Evolutionary conservation across 2,888 invertebrate genomes (phyloP).

Genomic region (Drosophila phalerata): DNA sequence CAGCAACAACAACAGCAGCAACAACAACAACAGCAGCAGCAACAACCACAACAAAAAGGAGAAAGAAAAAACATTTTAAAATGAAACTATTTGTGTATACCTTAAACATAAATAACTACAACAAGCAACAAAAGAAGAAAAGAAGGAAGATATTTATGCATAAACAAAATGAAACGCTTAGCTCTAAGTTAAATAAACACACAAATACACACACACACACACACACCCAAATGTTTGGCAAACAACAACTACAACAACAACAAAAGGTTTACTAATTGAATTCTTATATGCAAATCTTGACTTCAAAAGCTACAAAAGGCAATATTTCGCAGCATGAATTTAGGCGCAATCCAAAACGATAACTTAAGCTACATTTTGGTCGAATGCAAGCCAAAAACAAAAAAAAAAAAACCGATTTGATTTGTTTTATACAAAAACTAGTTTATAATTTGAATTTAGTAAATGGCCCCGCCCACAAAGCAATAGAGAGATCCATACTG

Average conservation of each 20-base stretch:
- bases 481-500: conserved; percentile 27
- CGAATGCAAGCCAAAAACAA: conserved; percentile 24
- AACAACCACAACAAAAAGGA: conserved; percentile 26
- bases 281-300: conserved; percentile 55
- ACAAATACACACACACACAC: conserved; percentile 43
- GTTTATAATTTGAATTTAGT: conserved; percentile 59
- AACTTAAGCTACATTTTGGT: conserved; percentile 31
- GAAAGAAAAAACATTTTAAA: conserved; percentile 49
- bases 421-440: conserved; percentile 32
- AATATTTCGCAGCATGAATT: conserved; percentile 71
- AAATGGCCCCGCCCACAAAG: conserved; percentile 49
- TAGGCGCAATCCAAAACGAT: conserved; percentile 64
- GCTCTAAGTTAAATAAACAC: conserved; percentile 77
- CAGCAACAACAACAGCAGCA: conserved; percentile 45
- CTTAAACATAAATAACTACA: conserved; percentile 58
- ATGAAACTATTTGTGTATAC: conserved; percentile 79
- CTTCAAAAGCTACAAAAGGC: conserved; percentile 60
- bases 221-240: conserved; percentile 32
- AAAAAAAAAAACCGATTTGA: conserved; percentile 18
- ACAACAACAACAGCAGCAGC: conserved; percentile 41
- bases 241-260: conserved; percentile 31
- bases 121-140: conserved; percentile 46
- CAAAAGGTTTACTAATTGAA: conserved; percentile 35
- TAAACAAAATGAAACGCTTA: conserved; percentile 76
- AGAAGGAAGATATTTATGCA: conserved; percentile 77